A percentile compares a stretch with the other conserved stretches of the same genome.
Evolutionary conservation across 2,113 vertebrate species (phyloP).

Genomic region (Coregonus clupeaformis): DNA sequence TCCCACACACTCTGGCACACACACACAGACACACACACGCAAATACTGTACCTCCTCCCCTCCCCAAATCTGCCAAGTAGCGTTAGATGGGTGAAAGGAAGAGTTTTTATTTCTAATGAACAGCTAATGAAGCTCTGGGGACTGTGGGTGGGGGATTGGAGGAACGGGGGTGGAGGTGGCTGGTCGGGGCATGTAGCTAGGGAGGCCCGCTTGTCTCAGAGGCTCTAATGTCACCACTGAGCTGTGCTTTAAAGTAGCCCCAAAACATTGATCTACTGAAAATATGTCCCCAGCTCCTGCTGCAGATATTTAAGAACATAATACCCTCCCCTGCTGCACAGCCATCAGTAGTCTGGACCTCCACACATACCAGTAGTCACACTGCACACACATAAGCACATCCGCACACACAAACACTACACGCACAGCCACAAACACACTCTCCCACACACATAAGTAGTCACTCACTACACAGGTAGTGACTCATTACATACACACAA

Average conservation of each 20-base stretch:
- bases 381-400: conserved; percentile 13
- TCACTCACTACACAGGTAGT: neutral
- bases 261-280: neutral
- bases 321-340: no score
- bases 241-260: no score
- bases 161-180: no score
- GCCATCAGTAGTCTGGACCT: no score
- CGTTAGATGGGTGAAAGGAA: no score
- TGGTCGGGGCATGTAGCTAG: no score
- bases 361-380: neutral
- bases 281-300: conserved; percentile 32
- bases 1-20: neutral
- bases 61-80: no score
- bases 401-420: conserved; percentile 28
- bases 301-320: conserved; percentile 29
- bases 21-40: neutral
- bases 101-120: no score
- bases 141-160: no score
- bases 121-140: no score
- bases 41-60: neutral
- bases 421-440: conserved; percentile 18
- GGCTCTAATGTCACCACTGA: no score
- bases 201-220: no score
- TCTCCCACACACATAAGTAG: conserved; percentile 9
- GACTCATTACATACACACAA: neutral